Base-by-base conservation (phyloP, 2,888 invertebrate species). In the Carabus problematicus region DNA sequence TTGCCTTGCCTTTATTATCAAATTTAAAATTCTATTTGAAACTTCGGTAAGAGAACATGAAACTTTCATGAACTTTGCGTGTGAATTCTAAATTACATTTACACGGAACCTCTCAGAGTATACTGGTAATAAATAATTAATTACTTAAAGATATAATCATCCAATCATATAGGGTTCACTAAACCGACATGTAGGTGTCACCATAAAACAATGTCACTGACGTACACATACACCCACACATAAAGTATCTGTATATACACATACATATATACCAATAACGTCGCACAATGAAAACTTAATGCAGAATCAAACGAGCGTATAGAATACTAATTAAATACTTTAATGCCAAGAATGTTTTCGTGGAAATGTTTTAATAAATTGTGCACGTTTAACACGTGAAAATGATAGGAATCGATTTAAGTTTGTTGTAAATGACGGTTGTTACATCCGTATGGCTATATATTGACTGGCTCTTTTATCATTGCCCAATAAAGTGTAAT, bases 291-390 rank as follows among this genome's bases (percentile, higher is more conserved):
- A 8, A 61, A 29, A 47, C 49, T 62, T 40, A 40, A 52, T 52
- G 63, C 63, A 63, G 54, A 39, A 52, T 41, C 19, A 16, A 43
- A 39, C 47, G 42, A 12, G 8, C 29, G n/a, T 58, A 58, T 14
- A 42, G 64, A 64, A 64, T 64, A 56, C 39, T 54, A 64, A 64
- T 45, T 56, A 9, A 29, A 49, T 49, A 18, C 8, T 19, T 39
- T 56, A 18, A 56, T 39, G n/a, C 12, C 11, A 56, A 39, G 41
- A 64, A 55, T 58, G 56, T 29, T 58, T 64, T 58, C 64, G 7
- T 11, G 56, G 64, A 58, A 64, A 18, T 58, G 42, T 12, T 58
- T 58, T 8, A 42, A 58, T 43, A 64, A 55, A 58, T 64, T 64
- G 56, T 40, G 39, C 64, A 64, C 64, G 64, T 64, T 45, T 29